These are phyloP conservation scores for Hermetia illucens DNA, from an alignment of 1,140 invertebrate genomes.

Conservation along the genomic window DNA sequence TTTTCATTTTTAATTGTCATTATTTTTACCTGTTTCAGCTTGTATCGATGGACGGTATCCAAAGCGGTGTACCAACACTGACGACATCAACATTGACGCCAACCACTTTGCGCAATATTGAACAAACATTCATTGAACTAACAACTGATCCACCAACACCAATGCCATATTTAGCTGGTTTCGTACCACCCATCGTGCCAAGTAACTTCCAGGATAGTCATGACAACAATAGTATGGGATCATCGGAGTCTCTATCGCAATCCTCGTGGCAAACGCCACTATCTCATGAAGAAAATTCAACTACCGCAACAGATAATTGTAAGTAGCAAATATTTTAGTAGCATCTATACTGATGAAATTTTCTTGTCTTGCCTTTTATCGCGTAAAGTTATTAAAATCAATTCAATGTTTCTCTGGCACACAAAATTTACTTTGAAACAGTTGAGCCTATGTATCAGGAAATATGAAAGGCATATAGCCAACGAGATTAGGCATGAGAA, in stretches of 20 bases:
- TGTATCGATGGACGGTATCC: constrained; percentile 63
- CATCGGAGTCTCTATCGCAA: constrained; percentile 20
- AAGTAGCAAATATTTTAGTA: too few species aligned
- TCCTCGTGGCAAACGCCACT: constrained; percentile 17
- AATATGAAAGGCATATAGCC: too few species aligned
- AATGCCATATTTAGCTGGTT: constrained; percentile 75
- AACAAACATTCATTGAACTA: constrained; percentile 63
- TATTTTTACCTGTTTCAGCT: constrained; percentile 45
- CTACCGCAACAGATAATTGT: constrained; percentile 27
- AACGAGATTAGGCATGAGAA: too few species aligned
- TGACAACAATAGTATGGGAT: constrained; percentile 5
- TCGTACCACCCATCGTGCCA: constrained; percentile 54
- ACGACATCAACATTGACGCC: constrained; percentile 87
- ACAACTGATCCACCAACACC: constrained; percentile 47
- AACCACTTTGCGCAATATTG: constrained; percentile 80
- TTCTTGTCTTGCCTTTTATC: too few species aligned
- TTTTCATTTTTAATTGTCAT: too few species aligned
- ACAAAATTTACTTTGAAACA: too few species aligned
- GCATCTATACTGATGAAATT: too few species aligned
- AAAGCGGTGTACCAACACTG: constrained; percentile 72
- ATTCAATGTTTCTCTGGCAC: too few species aligned
- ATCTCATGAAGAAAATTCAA: constrained; percentile 21
- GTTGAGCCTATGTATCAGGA: too few species aligned
- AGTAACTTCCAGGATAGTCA: constrained; percentile 6
- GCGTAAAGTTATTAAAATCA: too few species aligned